phyloP scores from a whole-genome alignment of 2,888 invertebrate genomes.

The Drosophila austrosaltans region DNA sequence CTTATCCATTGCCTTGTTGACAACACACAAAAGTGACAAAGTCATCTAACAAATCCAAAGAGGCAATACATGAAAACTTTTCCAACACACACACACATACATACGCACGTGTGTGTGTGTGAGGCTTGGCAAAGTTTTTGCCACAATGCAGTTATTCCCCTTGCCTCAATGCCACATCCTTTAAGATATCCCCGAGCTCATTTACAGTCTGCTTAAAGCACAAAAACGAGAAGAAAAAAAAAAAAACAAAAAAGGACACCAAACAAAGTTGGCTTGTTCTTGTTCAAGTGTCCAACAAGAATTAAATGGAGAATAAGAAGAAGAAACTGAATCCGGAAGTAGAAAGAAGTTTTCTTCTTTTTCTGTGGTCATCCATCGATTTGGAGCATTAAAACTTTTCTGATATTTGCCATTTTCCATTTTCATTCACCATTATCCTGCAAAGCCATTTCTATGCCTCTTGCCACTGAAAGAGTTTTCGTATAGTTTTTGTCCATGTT shows the following conservation, averaged over 20 bases:
- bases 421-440: constrained; percentile 35
- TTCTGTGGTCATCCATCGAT: constrained; percentile 77
- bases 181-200: constrained; percentile 53
- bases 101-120: not conserved
- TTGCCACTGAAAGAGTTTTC: not conserved
- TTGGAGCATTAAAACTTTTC: constrained; percentile 74
- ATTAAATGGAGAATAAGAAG: constrained; percentile 33
- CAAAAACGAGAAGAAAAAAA: constrained; percentile 26
- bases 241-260: constrained; percentile 28
- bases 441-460: constrained; percentile 15
- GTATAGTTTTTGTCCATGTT: not conserved
- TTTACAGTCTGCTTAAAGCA: constrained; percentile 64
- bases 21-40: constrained; percentile 39
- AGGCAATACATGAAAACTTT: constrained; percentile 54
- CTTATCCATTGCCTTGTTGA: constrained; percentile 46
- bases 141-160: constrained; percentile 54
- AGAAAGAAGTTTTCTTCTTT: constrained; percentile 21
- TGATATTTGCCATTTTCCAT: constrained; percentile 62
- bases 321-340: constrained; percentile 27
- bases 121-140: constrained; percentile 45
- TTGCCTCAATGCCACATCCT: not conserved
- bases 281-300: constrained; percentile 60
- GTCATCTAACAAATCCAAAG: constrained; percentile 42
- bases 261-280: constrained; percentile 59
- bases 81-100: constrained; percentile 22